Evolutionary conservation across 2,888 invertebrate species (phyloP).

Genomic region (Deroplatys truncata): DNA sequence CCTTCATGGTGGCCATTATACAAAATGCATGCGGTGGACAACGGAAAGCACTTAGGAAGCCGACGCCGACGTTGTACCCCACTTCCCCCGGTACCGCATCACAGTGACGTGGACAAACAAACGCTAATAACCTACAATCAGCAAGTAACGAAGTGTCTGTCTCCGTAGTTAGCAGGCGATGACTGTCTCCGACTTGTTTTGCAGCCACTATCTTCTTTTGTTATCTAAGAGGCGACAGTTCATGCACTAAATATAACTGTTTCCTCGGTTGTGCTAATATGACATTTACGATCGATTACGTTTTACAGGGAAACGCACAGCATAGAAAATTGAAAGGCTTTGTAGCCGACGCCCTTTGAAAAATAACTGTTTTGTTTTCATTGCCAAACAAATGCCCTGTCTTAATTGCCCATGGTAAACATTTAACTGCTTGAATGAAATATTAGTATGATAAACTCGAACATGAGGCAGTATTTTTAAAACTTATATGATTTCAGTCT

Average conservation of each 20-base stretch:
- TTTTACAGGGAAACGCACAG: no score
- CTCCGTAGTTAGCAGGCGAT: not conserved
- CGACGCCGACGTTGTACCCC: not conserved
- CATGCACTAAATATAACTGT: not conserved
- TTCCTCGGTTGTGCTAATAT: not conserved
- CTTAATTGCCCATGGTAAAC: no score
- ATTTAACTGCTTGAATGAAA: no score
- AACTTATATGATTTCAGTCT: no score
- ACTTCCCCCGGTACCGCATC: not conserved
- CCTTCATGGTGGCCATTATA: not conserved
- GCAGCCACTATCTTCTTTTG: not conserved
- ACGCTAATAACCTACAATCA: not conserved
- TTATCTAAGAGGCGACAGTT: not conserved
- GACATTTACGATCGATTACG: no score
- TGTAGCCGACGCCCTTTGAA: no score
- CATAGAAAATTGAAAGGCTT: no score
- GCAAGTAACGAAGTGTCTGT: not conserved
- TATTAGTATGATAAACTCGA: no score
- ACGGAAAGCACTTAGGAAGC: not conserved
- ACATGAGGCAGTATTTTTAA: no score
- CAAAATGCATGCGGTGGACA: not conserved
- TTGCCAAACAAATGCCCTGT: no score
- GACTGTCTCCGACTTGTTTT: not conserved
- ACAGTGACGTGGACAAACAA: not conserved
- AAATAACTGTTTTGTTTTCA: no score